A percentile compares a stretch with the other conserved stretches of the same genome.
Conservation (phyloP, 2,797 vertebrate genomes). For the Tarsius wallacei region DNA sequence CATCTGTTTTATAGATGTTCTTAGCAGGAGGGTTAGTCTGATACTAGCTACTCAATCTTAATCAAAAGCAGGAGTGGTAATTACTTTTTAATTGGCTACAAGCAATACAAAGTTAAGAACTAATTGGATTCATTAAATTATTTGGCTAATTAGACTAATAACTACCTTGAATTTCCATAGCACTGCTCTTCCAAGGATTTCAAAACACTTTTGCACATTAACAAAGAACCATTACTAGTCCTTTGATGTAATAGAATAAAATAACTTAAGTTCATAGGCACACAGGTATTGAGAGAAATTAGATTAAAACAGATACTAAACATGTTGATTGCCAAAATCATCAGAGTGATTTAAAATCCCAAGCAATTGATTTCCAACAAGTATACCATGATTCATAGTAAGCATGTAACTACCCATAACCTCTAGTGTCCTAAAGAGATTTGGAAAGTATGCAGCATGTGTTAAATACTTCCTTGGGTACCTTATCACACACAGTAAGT, state of each 20-base stretch:
- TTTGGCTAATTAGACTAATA: conserved; percentile 83
- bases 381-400: not conserved
- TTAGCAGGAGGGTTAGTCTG: conserved; percentile 61
- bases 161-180: conserved; percentile 77
- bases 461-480: not conserved
- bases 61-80: conserved; percentile 67
- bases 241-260: not conserved
- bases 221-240: conserved; percentile 35
- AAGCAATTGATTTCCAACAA: conserved; percentile 3
- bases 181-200: conserved; percentile 56
- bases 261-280: conserved; percentile 19
- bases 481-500: conserved; percentile 20
- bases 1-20: conserved; percentile 29
- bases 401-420: not conserved
- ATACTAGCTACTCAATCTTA: conserved; percentile 68
- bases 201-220: conserved; percentile 49
- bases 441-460: not conserved
- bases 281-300: conserved; percentile 40
- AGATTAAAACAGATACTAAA: conserved; percentile 37
- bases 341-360: conserved; percentile 19
- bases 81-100: conserved; percentile 81
- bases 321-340: conserved; percentile 17
- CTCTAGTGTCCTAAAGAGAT: not conserved
- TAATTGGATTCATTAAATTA: conserved; percentile 83
- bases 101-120: conserved; percentile 80